A percentile compares a stretch with the other conserved stretches of the same genome.
Evolutionary conservation across 1,140 invertebrate species (phyloP).

Genomic region (Aphaenogaster floridana): DNA sequence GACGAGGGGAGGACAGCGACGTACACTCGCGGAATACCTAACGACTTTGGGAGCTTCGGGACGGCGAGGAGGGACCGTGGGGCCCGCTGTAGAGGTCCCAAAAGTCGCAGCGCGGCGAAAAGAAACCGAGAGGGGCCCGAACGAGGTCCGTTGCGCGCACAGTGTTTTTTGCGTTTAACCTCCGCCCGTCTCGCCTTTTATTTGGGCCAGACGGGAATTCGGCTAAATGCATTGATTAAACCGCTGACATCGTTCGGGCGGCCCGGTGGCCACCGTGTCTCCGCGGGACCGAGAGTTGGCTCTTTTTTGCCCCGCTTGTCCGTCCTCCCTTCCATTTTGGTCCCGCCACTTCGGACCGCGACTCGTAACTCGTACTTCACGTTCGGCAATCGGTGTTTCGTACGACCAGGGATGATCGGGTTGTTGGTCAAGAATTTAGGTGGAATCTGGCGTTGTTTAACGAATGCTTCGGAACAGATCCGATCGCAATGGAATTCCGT

Average conservation of each 20-base stretch:
- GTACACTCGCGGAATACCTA: slow-evolving; percentile 84
- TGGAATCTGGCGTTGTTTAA: slow-evolving; percentile 22
- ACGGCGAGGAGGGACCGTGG: slow-evolving; percentile 25
- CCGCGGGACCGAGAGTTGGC: slow-evolving; percentile 75
- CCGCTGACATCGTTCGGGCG: slow-evolving; percentile 83
- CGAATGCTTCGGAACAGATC: slow-evolving; percentile 1
- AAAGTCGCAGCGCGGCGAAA: slow-evolving; percentile 47
- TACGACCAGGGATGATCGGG: slow-evolving; percentile 22
- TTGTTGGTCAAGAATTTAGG: slow-evolving; percentile 73
- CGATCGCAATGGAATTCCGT: neutral
- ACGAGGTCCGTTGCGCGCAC: slow-evolving; percentile 71
- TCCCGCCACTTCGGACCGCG: slow-evolving; percentile 47
- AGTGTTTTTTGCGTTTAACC: slow-evolving; percentile 82
- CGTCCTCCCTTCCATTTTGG: slow-evolving; percentile 57
- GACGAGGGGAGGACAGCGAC: slow-evolving; percentile 34
- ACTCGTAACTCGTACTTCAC: slow-evolving; percentile 61
- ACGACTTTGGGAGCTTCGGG: slow-evolving; percentile 74
- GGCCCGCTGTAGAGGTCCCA: slow-evolving; percentile 50
- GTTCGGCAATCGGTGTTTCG: slow-evolving; percentile 67
- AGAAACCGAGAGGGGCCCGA: slow-evolving; percentile 43
- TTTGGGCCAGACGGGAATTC: slow-evolving; percentile 87
- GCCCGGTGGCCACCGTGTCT: slow-evolving; percentile 84
- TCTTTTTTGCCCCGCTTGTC: slow-evolving; percentile 76
- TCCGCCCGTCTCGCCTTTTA: slow-evolving; percentile 83
- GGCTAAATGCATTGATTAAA: slow-evolving; percentile 87